Percentiles rank a stretch among this genome's conserved stretches.
Evolutionary conservation across 2,113 vertebrate genomes (phyloP).

Genomic region (Eublepharis macularius): DNA sequence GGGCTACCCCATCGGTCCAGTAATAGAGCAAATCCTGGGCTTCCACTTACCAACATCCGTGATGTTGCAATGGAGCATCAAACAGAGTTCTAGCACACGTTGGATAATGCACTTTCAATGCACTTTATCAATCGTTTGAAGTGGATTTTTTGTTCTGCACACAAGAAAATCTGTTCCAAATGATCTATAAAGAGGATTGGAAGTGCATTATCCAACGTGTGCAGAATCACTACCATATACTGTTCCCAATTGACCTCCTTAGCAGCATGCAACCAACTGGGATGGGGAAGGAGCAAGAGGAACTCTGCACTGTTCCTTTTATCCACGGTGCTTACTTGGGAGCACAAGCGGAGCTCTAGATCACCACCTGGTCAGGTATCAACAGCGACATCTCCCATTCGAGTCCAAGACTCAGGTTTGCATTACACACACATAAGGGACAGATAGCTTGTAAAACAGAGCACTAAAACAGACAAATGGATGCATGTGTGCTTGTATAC

Average conservation of each 20-base stretch:
- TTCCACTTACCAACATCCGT: no score
- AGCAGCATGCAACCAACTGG: not conserved
- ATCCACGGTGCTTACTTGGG: not conserved
- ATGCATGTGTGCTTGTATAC: not conserved
- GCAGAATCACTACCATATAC: no score
- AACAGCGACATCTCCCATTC: no score
- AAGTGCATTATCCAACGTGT: no score
- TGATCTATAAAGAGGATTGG: no score
- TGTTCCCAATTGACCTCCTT: not conserved
- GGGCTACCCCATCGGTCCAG: not conserved
- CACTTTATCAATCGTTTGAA: no score
- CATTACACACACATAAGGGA: not conserved
- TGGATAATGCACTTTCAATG: no score
- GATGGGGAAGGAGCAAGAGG: not conserved
- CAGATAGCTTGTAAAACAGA: not conserved
- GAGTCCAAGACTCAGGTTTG: not conserved
- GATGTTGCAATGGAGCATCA: not conserved
- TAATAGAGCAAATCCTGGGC: not conserved
- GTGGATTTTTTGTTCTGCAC: no score
- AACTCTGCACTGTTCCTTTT: not conserved
- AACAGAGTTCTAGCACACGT: constrained; percentile 44
- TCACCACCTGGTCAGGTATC: not conserved
- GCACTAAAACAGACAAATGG: not conserved
- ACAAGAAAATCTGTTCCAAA: no score
- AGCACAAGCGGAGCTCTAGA: not conserved